These are phyloP conservation scores for Ornithoptera priamus DNA, from an alignment of 2,888 invertebrate genomes.

Conservation along the genomic window DNA sequence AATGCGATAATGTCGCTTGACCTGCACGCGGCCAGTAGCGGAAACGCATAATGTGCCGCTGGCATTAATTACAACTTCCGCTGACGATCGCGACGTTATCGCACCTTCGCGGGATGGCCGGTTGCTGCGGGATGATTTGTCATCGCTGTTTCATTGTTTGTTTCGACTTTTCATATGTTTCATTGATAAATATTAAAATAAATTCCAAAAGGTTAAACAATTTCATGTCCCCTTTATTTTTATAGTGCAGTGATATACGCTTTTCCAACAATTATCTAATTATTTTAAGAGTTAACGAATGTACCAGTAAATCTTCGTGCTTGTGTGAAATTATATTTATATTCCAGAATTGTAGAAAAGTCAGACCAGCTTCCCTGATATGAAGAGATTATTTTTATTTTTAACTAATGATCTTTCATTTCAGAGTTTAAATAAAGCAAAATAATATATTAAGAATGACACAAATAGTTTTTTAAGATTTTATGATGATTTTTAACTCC, in stretches of 20 bases:
- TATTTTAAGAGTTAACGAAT: slow-evolving; percentile 13
- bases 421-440: no score
- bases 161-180: slow-evolving; percentile 13
- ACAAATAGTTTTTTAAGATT: no score
- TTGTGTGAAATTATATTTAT: slow-evolving; percentile 6
- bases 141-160: slow-evolving; percentile 23
- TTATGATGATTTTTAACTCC: no score
- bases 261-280: slow-evolving; percentile 11
- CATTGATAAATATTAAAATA: slow-evolving; percentile 21
- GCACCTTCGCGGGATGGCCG: slow-evolving; percentile 38
- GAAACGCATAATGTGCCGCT: slow-evolving; percentile 57
- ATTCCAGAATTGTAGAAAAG: slow-evolving; percentile 8
- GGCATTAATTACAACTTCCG: slow-evolving; percentile 64
- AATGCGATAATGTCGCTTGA: slow-evolving; percentile 45
- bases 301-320: neutral
- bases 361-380: no score
- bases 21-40: slow-evolving; percentile 52
- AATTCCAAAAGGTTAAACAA: slow-evolving; percentile 3
- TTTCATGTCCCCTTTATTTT: neutral
- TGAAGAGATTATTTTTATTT: no score
- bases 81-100: slow-evolving; percentile 52
- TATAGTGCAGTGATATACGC: neutral
- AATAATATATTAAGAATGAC: no score
- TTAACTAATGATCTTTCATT: no score
- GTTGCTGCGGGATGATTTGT: slow-evolving; percentile 35